phyloP scores from a whole-genome alignment of 37 sponge, comb jelly and placozoan species.

The Cladorhizidae sp. region DNA sequence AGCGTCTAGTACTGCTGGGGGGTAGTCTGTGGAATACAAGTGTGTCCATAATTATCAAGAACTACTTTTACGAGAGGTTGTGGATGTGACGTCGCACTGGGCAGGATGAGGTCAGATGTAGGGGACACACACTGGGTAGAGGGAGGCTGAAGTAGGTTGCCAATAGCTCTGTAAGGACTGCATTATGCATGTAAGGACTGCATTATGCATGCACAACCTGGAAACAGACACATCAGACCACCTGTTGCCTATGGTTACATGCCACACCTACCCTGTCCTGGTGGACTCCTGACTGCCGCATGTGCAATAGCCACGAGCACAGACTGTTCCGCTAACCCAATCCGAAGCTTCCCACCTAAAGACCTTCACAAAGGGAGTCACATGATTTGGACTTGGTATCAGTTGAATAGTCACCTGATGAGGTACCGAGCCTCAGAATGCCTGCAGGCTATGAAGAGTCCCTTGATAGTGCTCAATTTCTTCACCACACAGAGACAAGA shows the following conservation, averaged over 20 bases:
- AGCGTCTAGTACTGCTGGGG: conserved; percentile 57
- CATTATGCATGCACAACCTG: no score
- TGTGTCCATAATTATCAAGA: no score
- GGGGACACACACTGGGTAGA: no score
- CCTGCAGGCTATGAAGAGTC: conserved; percentile 86
- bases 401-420: conserved; percentile 53
- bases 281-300: conserved; percentile 89
- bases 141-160: no score
- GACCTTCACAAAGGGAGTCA: conserved; percentile 54
- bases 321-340: conserved; percentile 97
- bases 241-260: neutral
- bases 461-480: conserved; percentile 89
- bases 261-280: conserved; percentile 66
- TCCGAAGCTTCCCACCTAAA: conserved; percentile 93
- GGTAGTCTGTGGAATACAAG: conserved; percentile 50
- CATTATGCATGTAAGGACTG: no score
- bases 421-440: conserved; percentile 89
- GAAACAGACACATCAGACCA: neutral
- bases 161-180: no score
- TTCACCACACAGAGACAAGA: conserved; percentile 33
- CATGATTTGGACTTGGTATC: neutral
- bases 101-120: no score
- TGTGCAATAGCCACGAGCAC: conserved; percentile 90
- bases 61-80: no score
- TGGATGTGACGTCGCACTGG: no score